A percentile compares a stretch with the other conserved stretches of the same genome.
These are phyloP conservation scores for Leptinotarsa undecemlineata DNA, from an alignment of 1,140 invertebrate genomes.

Conservation along the genomic window DNA sequence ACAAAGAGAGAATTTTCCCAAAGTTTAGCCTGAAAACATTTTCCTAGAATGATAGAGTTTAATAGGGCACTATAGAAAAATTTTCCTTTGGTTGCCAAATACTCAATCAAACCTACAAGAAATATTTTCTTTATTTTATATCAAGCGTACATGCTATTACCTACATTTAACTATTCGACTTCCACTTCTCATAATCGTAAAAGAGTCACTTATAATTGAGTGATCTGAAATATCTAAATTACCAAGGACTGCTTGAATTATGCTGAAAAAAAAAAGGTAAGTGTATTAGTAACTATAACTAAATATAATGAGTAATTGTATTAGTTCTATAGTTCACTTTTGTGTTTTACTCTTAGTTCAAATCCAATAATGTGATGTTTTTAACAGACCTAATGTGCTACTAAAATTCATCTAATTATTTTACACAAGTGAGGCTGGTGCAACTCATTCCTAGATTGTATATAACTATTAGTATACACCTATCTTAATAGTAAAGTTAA, in stretches of 20 bases:
- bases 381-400: no score
- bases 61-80: constrained; percentile 59
- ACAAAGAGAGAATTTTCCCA: constrained; percentile 78
- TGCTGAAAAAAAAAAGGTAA: constrained; percentile 56
- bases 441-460: no score
- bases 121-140: constrained; percentile 42
- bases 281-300: no score
- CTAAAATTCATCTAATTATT: no score
- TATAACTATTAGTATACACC: no score
- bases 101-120: constrained; percentile 57
- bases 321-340: no score
- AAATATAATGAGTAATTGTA: no score
- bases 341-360: no score
- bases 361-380: no score
- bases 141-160: constrained; percentile 35
- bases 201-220: constrained; percentile 69
- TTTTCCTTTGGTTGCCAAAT: constrained; percentile 49
- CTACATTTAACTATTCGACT: constrained; percentile 72
- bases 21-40: constrained; percentile 68
- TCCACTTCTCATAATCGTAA: constrained; percentile 69
- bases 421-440: no score
- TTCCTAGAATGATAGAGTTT: constrained; percentile 65
- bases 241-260: constrained; percentile 76
- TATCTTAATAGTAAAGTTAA: no score
- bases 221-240: constrained; percentile 69